Percentiles rank a stretch among this genome's conserved stretches.
These are phyloP conservation scores for Chroicocephalus ridibundus DNA, from an alignment of 2,113 vertebrate species.

Conservation along the genomic window DNA sequence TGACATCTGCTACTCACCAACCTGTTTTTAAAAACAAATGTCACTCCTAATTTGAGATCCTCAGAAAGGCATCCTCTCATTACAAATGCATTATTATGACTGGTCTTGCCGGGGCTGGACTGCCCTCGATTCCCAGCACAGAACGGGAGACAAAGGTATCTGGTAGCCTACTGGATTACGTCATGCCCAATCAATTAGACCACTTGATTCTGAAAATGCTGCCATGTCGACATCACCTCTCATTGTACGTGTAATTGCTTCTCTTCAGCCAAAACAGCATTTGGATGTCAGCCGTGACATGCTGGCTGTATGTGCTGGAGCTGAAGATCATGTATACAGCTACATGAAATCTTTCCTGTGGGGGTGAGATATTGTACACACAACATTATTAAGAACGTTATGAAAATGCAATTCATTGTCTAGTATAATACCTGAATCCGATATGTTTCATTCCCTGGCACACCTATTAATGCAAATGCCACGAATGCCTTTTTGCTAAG, in stretches of 20 bases:
- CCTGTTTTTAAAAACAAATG: background rate
- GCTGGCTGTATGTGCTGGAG: background rate
- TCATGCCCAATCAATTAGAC: background rate
- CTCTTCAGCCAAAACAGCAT: constrained; percentile 43
- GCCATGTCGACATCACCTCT: background rate
- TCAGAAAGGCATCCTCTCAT: constrained; percentile 33
- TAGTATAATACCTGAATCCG: constrained; percentile 65
- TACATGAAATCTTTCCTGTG: background rate
- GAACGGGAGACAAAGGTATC: background rate
- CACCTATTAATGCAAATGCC: constrained; percentile 47
- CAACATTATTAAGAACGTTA: constrained; percentile 6
- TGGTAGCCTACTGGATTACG: background rate
- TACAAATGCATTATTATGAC: background rate
- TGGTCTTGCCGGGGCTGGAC: background rate
- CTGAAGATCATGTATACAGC: constrained; percentile 20
- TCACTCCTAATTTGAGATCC: constrained; percentile 42
- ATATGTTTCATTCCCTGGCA: constrained; percentile 65
- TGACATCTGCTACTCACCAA: constrained; percentile 55
- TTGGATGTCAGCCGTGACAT: background rate
- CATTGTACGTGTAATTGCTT: background rate
- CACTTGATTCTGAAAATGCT: background rate
- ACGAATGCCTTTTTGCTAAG: constrained; percentile 36
- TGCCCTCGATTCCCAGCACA: background rate
- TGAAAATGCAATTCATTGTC: constrained; percentile 48
- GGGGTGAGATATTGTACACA: constrained; percentile 6